Evolutionary conservation across 92 coral and sea anemone genomes (phyloP).

Genomic region (Scolanthus callimorphus): DNA sequence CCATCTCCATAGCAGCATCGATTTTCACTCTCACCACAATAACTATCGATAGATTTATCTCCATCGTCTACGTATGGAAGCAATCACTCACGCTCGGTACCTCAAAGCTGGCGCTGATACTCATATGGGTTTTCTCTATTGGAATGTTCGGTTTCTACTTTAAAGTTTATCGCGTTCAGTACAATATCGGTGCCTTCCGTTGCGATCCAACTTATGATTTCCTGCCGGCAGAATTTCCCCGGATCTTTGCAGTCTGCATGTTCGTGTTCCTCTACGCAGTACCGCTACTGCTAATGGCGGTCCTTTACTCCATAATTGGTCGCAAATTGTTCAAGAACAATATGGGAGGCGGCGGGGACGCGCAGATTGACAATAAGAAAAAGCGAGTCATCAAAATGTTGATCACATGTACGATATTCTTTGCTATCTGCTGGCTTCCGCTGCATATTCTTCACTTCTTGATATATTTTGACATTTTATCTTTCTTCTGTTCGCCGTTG

Average conservation of each 20-base stretch:
- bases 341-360: slow-evolving; percentile 51
- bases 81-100: slow-evolving; percentile 58
- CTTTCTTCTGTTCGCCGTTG: slow-evolving; percentile 50
- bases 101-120: slow-evolving; percentile 52
- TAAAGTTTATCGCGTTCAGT: slow-evolving; percentile 52
- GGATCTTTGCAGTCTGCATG: slow-evolving; percentile 43
- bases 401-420: slow-evolving; percentile 53
- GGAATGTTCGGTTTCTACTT: slow-evolving; percentile 72
- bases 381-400: slow-evolving; percentile 83
- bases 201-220: slow-evolving; percentile 74
- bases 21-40: slow-evolving; percentile 70
- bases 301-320: slow-evolving; percentile 63
- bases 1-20: slow-evolving; percentile 74
- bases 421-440: slow-evolving; percentile 81
- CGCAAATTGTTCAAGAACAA: slow-evolving; percentile 58
- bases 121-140: slow-evolving; percentile 63
- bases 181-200: slow-evolving; percentile 14
- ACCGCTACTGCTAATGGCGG: slow-evolving; percentile 73
- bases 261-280: slow-evolving; percentile 66
- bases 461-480: slow-evolving; percentile 65
- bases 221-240: slow-evolving; percentile 43
- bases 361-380: slow-evolving; percentile 53
- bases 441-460: slow-evolving; percentile 74
- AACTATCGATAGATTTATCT: slow-evolving; percentile 71
- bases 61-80: slow-evolving; percentile 76